These are phyloP conservation scores for Beris morrisii DNA, from an alignment of 2,888 invertebrate species.

Conservation along the genomic window DNA sequence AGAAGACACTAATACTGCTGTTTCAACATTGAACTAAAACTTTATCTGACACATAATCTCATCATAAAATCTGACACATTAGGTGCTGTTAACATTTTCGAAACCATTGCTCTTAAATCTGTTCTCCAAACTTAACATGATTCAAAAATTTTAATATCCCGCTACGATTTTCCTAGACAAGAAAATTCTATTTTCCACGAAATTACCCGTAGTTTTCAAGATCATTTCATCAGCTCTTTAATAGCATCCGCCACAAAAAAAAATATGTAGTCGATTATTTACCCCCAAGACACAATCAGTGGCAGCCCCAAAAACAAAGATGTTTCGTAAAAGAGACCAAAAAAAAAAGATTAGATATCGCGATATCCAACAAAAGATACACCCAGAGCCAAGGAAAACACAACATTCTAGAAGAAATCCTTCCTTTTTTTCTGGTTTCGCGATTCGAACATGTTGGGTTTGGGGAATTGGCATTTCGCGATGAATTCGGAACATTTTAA, in stretches of 20 bases:
- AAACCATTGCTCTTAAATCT: too few species aligned
- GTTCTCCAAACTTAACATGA: too few species aligned
- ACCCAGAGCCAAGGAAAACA: slow-evolving; percentile 5
- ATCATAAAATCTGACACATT: too few species aligned
- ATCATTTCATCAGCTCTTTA: slow-evolving; percentile 29
- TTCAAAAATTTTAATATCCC: background rate
- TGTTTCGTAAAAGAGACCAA: background rate
- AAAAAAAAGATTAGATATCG: slow-evolving; percentile 23
- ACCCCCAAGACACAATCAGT: too few species aligned
- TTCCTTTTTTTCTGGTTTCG: slow-evolving; percentile 22
- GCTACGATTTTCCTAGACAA: slow-evolving; percentile 4
- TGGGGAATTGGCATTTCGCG: slow-evolving; percentile 31
- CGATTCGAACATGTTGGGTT: slow-evolving; percentile 23
- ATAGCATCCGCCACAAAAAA: slow-evolving; percentile 22
- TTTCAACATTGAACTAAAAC: too few species aligned
- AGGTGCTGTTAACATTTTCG: too few species aligned
- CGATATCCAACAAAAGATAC: slow-evolving; percentile 13
- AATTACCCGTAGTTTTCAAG: slow-evolving; percentile 30
- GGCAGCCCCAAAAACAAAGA: slow-evolving; percentile 22
- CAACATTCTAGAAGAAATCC: slow-evolving; percentile 9
- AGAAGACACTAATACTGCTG: too few species aligned
- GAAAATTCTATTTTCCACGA: slow-evolving; percentile 29
- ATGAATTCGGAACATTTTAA: slow-evolving; percentile 23
- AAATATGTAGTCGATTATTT: background rate
- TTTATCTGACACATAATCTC: too few species aligned